Base-by-base conservation (phyloP, 1,140 invertebrate genomes). In the Euwallacea similis region DNA sequence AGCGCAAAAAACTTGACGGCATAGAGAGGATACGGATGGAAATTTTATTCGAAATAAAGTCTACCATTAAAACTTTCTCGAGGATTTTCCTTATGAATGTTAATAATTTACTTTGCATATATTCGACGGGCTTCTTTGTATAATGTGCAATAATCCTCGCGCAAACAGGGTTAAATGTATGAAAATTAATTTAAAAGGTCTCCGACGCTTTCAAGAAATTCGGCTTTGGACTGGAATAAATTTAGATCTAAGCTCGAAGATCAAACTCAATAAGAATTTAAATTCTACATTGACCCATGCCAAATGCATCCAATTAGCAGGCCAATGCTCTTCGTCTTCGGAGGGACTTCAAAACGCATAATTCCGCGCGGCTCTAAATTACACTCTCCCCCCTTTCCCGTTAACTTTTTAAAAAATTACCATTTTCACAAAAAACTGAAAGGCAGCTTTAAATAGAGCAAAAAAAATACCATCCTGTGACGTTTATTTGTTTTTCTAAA, bases 51-150 rank as follows among this genome's bases (percentile, higher is more conserved):
- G 79, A 79, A 79, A 76, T 76, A 78, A 76, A 78, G 77, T 77
- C 74, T 61, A 70, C 76, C 76, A 77, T 80, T 79, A 79, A 79
- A 80, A 78, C 76, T 79, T 76, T 76, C 68, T 70, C 74, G 72
- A 76, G 78, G 75, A 77, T 77, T 79, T 79, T 77, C 76, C 78
- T 80, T 79, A 79, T 79, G 79, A 80, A 80, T 80, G 79, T 79
- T 80, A 80, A 80, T 80, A 79, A 80, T 80, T 79, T 78, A 80
- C 77, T 80, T 80, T 80, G 79, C 79, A 80, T 80, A 80, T 66
- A 56, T 56, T 56, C 54, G 54, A 56, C 54, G 54, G 16, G 54
- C 54, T 56, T 15, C 54, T 75, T 75, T 75, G 75, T 77, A 77
- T 77, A 76, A 78, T 73, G 69, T 78, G 63, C 76, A 74, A 76